A percentile compares a stretch with the other conserved stretches of the same genome.
These are phyloP conservation scores for Mustelus asterias DNA, from an alignment of 2,113 vertebrate genomes.

Conservation along the genomic window DNA sequence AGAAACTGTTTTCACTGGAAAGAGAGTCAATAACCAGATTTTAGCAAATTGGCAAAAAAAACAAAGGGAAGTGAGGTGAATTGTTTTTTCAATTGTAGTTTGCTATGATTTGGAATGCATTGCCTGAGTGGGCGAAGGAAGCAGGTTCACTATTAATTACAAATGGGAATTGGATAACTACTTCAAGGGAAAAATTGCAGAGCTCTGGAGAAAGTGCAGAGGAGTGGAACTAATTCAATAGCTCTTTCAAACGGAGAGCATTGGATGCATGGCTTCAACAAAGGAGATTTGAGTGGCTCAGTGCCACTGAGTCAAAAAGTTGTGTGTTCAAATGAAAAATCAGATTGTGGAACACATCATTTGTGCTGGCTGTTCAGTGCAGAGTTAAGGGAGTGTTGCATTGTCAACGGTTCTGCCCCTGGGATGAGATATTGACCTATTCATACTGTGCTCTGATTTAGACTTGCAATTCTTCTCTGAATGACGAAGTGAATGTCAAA, in stretches of 20 bases:
- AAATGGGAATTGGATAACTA: background rate
- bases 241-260: background rate
- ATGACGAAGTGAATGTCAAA: background rate
- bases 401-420: background rate
- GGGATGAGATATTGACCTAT: background rate
- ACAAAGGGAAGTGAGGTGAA: background rate
- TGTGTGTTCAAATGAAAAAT: background rate
- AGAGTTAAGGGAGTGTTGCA: background rate
- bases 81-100: background rate
- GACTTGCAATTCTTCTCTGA: background rate
- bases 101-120: background rate
- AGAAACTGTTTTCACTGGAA: background rate
- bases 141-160: background rate
- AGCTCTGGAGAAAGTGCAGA: background rate
- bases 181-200: background rate
- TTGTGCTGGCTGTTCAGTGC: background rate
- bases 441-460: background rate
- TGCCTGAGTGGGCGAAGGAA: background rate
- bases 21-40: background rate
- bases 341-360: background rate
- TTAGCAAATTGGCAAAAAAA: background rate
- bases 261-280: background rate
- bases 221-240: background rate
- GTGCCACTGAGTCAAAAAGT: background rate
- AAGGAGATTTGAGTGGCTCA: background rate